A percentile compares a stretch with the other conserved stretches of the same genome.
Conservation (phyloP, 2,113 vertebrate species). For the Corapipo altera region DNA sequence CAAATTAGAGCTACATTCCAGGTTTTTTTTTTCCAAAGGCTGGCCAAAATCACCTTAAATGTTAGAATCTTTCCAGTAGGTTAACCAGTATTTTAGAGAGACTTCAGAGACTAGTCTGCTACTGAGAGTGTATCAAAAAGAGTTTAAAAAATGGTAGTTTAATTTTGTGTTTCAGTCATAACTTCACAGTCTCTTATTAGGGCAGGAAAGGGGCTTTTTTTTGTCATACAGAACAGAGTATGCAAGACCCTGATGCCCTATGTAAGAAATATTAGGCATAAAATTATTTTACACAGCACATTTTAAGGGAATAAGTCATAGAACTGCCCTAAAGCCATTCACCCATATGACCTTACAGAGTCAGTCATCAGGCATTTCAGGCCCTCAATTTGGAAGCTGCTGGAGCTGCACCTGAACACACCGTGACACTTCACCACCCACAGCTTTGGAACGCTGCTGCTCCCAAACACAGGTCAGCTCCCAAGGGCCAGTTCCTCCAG, state of each 20-base stretch:
- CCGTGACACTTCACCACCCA: neutral
- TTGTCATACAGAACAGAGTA: neutral
- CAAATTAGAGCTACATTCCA: neutral
- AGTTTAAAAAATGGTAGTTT: neutral
- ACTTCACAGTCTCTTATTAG: neutral
- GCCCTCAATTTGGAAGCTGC: neutral
- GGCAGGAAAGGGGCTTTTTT: neutral
- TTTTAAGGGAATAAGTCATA: neutral
- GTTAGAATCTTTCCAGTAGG: neutral
- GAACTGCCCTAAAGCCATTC: neutral
- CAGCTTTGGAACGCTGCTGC: neutral
- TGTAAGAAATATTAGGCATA: neutral
- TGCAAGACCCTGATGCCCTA: neutral
- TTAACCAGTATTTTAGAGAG: neutral
- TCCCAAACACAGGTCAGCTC: neutral
- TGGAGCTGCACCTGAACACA: neutral
- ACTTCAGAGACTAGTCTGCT: neutral
- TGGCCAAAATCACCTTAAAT: neutral
- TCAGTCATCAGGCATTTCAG: neutral
- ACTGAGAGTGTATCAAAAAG: neutral
- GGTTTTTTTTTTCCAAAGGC: neutral
- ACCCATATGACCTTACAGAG: neutral
- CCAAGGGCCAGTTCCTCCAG: slow-evolving; percentile 12
- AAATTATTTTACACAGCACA: neutral
- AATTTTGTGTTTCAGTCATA: neutral